These are phyloP conservation scores for Hydropotes inermis DNA, from an alignment of 2,113 vertebrate genomes.

Conservation along the genomic window DNA sequence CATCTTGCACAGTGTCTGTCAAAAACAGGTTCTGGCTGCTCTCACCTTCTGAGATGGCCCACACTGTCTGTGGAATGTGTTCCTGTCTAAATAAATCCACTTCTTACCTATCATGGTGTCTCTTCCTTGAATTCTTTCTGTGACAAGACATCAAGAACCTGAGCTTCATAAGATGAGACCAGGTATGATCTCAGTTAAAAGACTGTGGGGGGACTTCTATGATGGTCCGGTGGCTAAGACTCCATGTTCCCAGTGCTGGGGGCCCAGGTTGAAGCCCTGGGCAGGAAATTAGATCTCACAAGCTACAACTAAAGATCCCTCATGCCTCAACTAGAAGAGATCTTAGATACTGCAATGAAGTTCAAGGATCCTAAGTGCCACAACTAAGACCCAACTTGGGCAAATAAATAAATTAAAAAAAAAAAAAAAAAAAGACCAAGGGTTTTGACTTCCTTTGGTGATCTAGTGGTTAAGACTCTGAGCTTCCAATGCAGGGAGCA, in stretches of 20 bases:
- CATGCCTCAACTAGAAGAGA: background rate
- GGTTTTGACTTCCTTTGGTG: background rate
- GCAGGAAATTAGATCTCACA: background rate
- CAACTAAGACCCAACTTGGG: background rate
- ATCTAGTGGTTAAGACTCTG: background rate
- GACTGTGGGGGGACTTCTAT: background rate
- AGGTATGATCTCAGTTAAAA: background rate
- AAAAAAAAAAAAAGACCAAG: background rate
- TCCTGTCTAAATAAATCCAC: background rate
- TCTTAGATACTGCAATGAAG: background rate
- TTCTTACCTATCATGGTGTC: background rate
- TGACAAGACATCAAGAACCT: background rate
- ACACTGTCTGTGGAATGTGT: background rate
- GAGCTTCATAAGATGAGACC: background rate
- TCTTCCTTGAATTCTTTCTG: background rate
- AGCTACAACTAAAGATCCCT: accelerated
- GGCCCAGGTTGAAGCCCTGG: background rate
- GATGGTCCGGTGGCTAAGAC: background rate
- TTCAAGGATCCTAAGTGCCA: background rate
- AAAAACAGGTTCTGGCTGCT: background rate
- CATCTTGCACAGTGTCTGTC: background rate
- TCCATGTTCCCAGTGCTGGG: background rate
- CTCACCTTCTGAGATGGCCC: background rate
- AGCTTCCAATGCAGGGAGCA: background rate
- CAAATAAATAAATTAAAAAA: background rate